Evolutionary conservation across 2,113 vertebrate species (phyloP).

Genomic region (Aspidoscelis tigris): DNA sequence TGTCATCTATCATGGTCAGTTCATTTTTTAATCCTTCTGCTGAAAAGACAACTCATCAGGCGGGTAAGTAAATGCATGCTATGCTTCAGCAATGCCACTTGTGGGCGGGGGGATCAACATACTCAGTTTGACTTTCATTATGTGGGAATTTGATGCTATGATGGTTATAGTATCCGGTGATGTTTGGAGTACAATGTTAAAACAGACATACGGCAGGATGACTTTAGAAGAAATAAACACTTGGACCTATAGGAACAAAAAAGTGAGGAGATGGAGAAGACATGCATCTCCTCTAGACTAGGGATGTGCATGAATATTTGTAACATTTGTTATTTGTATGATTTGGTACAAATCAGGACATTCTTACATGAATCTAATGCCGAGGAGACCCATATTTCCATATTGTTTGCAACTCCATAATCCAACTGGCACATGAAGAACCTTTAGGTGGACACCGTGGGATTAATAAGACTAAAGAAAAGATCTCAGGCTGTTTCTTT

Average conservation of each 20-base stretch:
- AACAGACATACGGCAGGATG: slow-evolving; percentile 28
- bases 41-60: slow-evolving; percentile 64
- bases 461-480: no score
- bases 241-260: slow-evolving; percentile 7
- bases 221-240: background rate
- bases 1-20: slow-evolving; percentile 69
- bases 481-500: no score
- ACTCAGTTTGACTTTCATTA: slow-evolving; percentile 48
- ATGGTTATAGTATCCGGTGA: slow-evolving; percentile 28
- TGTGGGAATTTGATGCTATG: slow-evolving; percentile 48
- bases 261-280: background rate
- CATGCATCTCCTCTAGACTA: background rate
- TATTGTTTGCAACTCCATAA: no score
- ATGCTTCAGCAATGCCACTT: slow-evolving; percentile 51
- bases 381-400: no score
- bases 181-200: slow-evolving; percentile 50
- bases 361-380: no score
- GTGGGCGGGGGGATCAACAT: slow-evolving; percentile 43
- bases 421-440: no score
- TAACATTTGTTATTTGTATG: no score
- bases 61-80: slow-evolving; percentile 52
- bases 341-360: no score
- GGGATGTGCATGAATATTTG: no score
- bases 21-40: slow-evolving; percentile 38
- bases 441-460: no score